phyloP scores from a whole-genome alignment of 2,888 invertebrate genomes.

The Metallyticus violacea region DNA sequence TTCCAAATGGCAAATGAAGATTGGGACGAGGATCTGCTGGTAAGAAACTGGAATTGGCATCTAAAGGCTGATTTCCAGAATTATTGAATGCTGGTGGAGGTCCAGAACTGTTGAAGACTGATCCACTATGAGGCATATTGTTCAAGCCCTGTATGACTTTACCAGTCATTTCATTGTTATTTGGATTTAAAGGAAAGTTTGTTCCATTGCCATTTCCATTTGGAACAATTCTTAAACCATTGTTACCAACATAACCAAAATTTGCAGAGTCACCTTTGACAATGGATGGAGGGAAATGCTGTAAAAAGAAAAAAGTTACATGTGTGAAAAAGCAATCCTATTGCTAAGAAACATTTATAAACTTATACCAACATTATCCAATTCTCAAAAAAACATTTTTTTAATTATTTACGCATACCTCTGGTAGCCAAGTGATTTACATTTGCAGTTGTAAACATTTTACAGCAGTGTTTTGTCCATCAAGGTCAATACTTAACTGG shows the following conservation, averaged over 20 bases:
- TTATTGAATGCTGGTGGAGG: not conserved
- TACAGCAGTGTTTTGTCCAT: no score
- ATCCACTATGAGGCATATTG: not conserved
- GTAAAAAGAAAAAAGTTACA: not conserved
- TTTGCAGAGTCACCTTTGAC: slow-evolving; percentile 16
- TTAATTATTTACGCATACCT: no score
- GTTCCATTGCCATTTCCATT: not conserved
- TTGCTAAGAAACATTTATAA: no score
- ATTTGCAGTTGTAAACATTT: no score
- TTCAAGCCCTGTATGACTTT: not conserved
- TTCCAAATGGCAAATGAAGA: slow-evolving; percentile 6
- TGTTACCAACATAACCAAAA: slow-evolving; percentile 13
- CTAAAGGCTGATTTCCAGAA: not conserved
- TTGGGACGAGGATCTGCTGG: slow-evolving; percentile 6
- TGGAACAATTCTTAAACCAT: slow-evolving; percentile 3
- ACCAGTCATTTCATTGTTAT: slow-evolving; percentile 17
- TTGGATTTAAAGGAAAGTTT: not conserved
- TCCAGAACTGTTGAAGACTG: not conserved
- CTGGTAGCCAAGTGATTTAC: no score
- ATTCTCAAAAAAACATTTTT: no score
- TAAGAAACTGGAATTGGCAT: not conserved
- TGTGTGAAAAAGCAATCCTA: no score
- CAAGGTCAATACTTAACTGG: no score
- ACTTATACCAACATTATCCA: no score
- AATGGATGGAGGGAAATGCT: not conserved